Percentiles rank a stretch among this genome's conserved stretches.
phyloP scores from a whole-genome alignment of 2,113 vertebrate species.

The Blennius ocellaris region DNA sequence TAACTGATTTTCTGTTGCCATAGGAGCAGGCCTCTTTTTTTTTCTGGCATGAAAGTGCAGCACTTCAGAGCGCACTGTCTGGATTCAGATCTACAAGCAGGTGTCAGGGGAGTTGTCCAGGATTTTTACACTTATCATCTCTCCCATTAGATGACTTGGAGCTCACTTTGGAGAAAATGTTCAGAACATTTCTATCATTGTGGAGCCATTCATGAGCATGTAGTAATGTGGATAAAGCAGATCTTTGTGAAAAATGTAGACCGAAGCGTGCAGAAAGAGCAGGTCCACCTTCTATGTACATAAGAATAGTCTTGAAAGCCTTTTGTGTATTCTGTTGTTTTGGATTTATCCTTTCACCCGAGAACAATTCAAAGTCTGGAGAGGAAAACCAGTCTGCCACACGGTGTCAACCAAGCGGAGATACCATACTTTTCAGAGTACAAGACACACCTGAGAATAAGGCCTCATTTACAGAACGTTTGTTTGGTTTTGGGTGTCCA shows the following conservation, averaged over 20 bases:
- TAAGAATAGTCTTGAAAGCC: too few species aligned
- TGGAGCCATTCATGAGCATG: conserved; percentile 34
- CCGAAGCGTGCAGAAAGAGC: conserved; percentile 19
- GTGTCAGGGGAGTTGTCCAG: conserved; percentile 76
- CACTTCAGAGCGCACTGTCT: conserved; percentile 72
- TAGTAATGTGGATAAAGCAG: conserved; percentile 49
- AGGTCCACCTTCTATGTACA: not conserved
- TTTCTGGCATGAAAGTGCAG: conserved; percentile 64
- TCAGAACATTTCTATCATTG: conserved; percentile 48
- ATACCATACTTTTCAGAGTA: too few species aligned
- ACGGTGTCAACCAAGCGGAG: too few species aligned
- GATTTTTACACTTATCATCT: conserved; percentile 69
- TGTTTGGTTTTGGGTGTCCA: too few species aligned
- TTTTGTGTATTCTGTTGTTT: conserved; percentile 38
- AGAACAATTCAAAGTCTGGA: conserved; percentile 39
- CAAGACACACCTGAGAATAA: too few species aligned
- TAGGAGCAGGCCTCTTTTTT: conserved; percentile 75
- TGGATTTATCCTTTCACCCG: conserved; percentile 38
- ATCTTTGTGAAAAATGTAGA: conserved; percentile 31
- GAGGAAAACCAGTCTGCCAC: conserved; percentile 10
- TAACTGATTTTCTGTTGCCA: conserved; percentile 82
- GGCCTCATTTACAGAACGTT: too few species aligned
- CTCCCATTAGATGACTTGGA: conserved; percentile 71
- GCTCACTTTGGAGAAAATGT: conserved; percentile 68
- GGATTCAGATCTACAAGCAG: conserved; percentile 70